phyloP scores from a whole-genome alignment of 1,140 invertebrate genomes.

The Diuraphis noxia region DNA sequence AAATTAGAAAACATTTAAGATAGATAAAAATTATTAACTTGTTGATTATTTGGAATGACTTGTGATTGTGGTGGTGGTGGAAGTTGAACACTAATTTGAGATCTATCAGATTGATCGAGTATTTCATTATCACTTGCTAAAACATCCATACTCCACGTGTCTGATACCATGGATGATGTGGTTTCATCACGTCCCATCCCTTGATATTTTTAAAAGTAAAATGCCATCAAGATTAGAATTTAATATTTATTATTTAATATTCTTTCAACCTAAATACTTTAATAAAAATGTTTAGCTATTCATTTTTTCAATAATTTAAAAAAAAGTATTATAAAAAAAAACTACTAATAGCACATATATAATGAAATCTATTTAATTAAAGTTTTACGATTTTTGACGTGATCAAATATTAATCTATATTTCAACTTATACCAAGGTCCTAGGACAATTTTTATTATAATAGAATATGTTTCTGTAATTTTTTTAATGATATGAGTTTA shows the following conservation, averaged over 20 bases:
- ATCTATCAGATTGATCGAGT: slow-evolving; percentile 65
- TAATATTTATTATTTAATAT: not conserved
- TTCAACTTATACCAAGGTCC: not conserved
- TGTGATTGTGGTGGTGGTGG: slow-evolving; percentile 5
- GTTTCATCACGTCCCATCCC: slow-evolving; percentile 74
- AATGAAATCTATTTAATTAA: not conserved
- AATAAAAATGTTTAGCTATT: not conserved
- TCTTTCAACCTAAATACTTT: not conserved
- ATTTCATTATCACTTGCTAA: slow-evolving; percentile 92
- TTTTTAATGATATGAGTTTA: not conserved
- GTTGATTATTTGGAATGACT: slow-evolving; percentile 25
- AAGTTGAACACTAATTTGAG: slow-evolving; percentile 46
- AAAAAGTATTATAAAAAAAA: not conserved
- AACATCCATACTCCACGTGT: slow-evolving; percentile 97
- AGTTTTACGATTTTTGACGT: not conserved
- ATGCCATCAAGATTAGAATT: not conserved
- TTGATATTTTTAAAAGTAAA: not conserved
- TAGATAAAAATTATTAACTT: slow-evolving; percentile 36
- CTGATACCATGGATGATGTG: slow-evolving; percentile 91
- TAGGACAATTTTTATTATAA: not conserved
- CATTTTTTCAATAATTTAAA: not conserved
- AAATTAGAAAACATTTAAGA: not conserved
- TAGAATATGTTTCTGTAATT: not conserved
- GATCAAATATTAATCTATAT: not conserved
- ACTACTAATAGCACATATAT: not conserved